phyloP scores from a whole-genome alignment of 1,140 invertebrate species.

The Lasioglossum albipes region DNA sequence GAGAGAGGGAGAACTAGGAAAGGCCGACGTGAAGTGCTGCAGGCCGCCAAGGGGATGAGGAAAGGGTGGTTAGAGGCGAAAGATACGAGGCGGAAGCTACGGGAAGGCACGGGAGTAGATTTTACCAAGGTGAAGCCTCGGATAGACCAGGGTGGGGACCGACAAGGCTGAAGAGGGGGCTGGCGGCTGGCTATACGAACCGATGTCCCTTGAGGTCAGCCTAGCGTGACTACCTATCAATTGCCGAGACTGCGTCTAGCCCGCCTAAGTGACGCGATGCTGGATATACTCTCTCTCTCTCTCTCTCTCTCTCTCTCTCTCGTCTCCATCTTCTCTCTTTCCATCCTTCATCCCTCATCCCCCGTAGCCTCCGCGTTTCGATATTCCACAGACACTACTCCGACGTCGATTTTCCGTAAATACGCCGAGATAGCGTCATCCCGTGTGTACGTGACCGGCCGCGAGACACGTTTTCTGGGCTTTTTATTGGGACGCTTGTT shows the following conservation, averaged over 20 bases:
- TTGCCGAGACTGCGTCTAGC: slow-evolving; percentile 65
- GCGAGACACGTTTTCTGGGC: neutral
- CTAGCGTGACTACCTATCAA: slow-evolving; percentile 70
- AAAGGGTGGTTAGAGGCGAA: slow-evolving; percentile 45
- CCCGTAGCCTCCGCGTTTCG: slow-evolving; percentile 31
- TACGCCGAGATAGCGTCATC: slow-evolving; percentile 35
- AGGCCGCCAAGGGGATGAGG: slow-evolving; percentile 8
- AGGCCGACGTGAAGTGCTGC: slow-evolving; percentile 25
- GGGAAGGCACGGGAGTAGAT: slow-evolving; percentile 55
- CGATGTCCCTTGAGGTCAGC: slow-evolving; percentile 69
- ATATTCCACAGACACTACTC: slow-evolving; percentile 57
- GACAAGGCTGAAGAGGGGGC: neutral
- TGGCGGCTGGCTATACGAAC: slow-evolving; percentile 53
- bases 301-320: too few species aligned
- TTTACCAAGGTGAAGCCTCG: slow-evolving; percentile 54
- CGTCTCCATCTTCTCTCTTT: too few species aligned
- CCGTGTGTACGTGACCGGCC: slow-evolving; percentile 8
- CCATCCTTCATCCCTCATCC: too few species aligned
- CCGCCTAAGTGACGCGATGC: slow-evolving; percentile 57
- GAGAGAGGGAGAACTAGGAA: slow-evolving; percentile 20
- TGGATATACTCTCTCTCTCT: slow-evolving; percentile 34
- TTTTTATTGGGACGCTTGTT: slow-evolving; percentile 10
- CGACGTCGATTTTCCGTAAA: slow-evolving; percentile 58
- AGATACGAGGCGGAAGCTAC: slow-evolving; percentile 63
- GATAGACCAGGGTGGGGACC: slow-evolving; percentile 18